Evolutionary conservation across 2,797 vertebrate genomes (phyloP).

Genomic region (Chelidonichthys spinosus): DNA sequence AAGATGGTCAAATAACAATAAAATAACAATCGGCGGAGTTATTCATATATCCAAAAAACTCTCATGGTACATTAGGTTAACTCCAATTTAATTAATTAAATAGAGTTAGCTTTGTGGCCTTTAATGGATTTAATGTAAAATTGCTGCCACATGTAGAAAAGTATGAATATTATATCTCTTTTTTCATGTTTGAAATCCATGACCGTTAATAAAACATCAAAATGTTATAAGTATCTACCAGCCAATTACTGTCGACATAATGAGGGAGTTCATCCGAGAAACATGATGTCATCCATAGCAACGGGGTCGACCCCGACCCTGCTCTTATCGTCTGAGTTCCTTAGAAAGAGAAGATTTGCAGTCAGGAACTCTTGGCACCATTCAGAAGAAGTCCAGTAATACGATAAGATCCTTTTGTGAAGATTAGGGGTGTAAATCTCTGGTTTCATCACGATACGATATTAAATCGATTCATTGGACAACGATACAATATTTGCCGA

Average conservation of each 20-base stretch:
- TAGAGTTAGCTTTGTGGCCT: not conserved
- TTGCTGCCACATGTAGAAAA: not conserved
- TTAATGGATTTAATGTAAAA: not conserved
- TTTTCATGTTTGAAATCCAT: not conserved
- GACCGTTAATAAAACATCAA: not conserved
- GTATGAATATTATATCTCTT: not conserved
- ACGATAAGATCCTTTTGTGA: not conserved
- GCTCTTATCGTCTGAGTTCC: not conserved
- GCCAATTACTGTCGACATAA: not conserved
- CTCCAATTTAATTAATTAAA: not conserved
- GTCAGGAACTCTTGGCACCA: not conserved
- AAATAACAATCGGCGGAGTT: too few species aligned
- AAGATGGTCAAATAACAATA: too few species aligned
- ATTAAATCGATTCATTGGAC: too few species aligned
- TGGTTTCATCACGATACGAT: too few species aligned
- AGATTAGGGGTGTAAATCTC: too few species aligned
- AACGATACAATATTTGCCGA: too few species aligned
- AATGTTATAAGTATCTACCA: not conserved
- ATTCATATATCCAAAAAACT: too few species aligned
- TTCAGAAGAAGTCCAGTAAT: not conserved
- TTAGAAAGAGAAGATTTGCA: not conserved
- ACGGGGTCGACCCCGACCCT: not conserved
- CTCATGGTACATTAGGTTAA: not conserved
- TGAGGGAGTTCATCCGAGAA: not conserved
- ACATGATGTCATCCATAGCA: not conserved